phyloP scores from a whole-genome alignment of 2,888 invertebrate genomes.

The Papilio gigon region DNA sequence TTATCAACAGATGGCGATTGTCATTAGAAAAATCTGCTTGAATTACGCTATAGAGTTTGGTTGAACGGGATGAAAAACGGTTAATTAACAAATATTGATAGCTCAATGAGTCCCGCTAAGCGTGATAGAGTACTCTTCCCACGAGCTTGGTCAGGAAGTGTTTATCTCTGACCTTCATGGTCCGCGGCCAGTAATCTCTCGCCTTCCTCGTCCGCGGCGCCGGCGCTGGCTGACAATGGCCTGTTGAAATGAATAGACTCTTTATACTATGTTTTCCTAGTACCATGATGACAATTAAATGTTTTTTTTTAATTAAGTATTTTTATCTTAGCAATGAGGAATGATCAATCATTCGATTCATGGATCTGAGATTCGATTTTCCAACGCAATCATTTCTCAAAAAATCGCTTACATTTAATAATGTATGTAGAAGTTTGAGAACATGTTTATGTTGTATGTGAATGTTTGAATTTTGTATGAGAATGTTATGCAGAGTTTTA shows the following conservation, averaged over 20 bases:
- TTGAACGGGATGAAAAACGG: neutral
- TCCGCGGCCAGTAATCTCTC: conserved; percentile 64
- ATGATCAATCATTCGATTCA: too few relatives aligned
- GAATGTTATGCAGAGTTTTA: too few relatives aligned
- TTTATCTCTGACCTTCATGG: conserved; percentile 73
- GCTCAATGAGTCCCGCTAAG: neutral
- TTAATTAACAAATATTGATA: neutral
- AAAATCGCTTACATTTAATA: too few relatives aligned
- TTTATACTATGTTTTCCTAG: conserved; percentile 29
- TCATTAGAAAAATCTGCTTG: neutral
- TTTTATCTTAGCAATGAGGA: too few relatives aligned
- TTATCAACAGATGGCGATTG: neutral
- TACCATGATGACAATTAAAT: conserved; percentile 5
- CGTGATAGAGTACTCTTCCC: conserved; percentile 36
- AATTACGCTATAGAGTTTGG: neutral
- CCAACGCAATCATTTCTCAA: too few relatives aligned
- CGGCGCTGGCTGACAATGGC: conserved; percentile 22
- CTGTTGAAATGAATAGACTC: conserved; percentile 11
- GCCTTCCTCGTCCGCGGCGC: conserved; percentile 61
- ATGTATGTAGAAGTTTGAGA: too few relatives aligned
- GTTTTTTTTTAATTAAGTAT: conserved; percentile 2
- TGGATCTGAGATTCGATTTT: too few relatives aligned
- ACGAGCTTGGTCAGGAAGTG: conserved; percentile 62
- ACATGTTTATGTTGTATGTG: too few relatives aligned
- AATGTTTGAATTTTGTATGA: too few relatives aligned